A percentile compares a stretch with the other conserved stretches of the same genome.
Evolutionary conservation across 2,113 vertebrate genomes (phyloP).

Genomic region (Cyanoderma ruficeps): DNA sequence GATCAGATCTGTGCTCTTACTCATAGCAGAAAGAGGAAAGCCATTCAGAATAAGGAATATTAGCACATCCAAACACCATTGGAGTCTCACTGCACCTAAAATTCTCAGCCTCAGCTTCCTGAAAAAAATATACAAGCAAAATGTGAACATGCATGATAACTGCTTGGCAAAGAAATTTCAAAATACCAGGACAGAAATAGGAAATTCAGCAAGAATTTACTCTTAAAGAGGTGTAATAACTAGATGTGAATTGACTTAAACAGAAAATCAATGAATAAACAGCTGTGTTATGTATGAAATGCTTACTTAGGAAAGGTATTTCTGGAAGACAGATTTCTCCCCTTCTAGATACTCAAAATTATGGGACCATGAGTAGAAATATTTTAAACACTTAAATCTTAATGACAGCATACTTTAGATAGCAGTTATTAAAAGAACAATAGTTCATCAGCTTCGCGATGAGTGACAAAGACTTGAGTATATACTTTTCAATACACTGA

Average conservation of each 20-base stretch:
- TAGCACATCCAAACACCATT: neutral
- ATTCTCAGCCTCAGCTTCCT: neutral
- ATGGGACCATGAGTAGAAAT: neutral
- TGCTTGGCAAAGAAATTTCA: neutral
- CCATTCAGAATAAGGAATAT: neutral
- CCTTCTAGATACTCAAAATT: neutral
- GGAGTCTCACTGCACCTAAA: neutral
- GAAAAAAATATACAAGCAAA: neutral
- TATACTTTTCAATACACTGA: neutral
- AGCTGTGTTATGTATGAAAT: accelerated
- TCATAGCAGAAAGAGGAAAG: neutral
- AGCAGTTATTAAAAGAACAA: neutral
- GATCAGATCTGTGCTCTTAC: neutral
- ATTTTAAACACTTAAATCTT: neutral
- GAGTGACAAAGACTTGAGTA: neutral
- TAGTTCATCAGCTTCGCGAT: neutral
- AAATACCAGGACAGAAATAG: neutral
- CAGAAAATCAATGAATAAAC: neutral
- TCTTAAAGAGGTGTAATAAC: neutral
- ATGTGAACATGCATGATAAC: neutral
- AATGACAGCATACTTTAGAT: neutral
- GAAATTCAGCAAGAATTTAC: neutral
- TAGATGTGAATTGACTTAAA: neutral
- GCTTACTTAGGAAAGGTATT: neutral
- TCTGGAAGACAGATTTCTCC: neutral